Evolutionary conservation across 2,113 vertebrate genomes (phyloP).

Genomic region (Hystrix cristata): DNA sequence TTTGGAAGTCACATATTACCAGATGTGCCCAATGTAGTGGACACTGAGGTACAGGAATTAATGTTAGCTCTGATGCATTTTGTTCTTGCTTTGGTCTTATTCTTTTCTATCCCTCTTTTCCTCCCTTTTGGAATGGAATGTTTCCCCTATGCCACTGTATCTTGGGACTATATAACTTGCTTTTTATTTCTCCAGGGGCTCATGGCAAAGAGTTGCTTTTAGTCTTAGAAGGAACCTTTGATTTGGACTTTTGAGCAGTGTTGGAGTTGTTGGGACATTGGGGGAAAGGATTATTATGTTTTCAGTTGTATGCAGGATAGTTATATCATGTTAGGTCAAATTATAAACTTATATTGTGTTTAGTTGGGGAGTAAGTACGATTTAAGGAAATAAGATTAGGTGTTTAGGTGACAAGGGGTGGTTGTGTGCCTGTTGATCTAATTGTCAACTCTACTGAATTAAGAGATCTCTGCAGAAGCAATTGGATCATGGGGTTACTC

Average conservation of each 20-base stretch:
- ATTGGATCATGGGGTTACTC: background rate
- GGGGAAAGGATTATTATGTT: background rate
- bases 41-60: background rate
- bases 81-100: background rate
- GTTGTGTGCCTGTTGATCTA: background rate
- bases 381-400: background rate
- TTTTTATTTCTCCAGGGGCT: background rate
- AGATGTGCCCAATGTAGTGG: background rate
- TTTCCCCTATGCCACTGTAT: background rate
- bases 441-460: background rate
- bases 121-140: background rate
- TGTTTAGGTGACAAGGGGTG: background rate
- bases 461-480: background rate
- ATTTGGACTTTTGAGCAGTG: background rate
- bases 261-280: background rate
- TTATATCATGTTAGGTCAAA: background rate
- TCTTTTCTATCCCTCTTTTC: background rate
- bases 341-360: background rate
- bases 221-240: background rate
- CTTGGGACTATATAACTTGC: background rate
- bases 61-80: background rate
- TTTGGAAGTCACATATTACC: background rate
- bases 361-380: background rate
- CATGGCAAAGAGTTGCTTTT: background rate
- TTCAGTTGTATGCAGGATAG: background rate